These are phyloP conservation scores for Cottus gobio DNA, from an alignment of 2,113 vertebrate genomes.

Conservation along the genomic window DNA sequence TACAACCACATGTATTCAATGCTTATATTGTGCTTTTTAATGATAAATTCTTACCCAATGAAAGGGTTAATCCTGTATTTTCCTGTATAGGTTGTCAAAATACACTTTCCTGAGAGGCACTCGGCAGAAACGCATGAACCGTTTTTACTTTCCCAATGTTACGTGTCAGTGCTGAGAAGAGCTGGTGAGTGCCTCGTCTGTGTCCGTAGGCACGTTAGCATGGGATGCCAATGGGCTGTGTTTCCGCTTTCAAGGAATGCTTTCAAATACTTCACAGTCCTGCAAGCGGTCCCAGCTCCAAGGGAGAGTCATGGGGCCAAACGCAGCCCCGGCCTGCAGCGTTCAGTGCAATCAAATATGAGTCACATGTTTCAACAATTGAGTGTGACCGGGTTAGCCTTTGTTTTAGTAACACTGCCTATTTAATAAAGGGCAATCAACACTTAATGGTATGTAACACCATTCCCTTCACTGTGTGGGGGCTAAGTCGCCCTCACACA, in stretches of 20 bases:
- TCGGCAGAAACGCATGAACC: conserved; percentile 19
- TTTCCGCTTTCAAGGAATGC: conserved; percentile 68
- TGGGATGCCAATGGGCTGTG: conserved; percentile 73
- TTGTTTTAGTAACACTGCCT: conserved; percentile 48
- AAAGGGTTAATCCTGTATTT: conserved; percentile 18
- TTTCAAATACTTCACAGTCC: conserved; percentile 57
- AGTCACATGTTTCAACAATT: conserved; percentile 66
- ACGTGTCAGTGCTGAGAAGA: conserved; percentile 4
- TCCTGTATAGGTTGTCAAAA: conserved; percentile 15
- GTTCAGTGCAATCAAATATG: conserved; percentile 55
- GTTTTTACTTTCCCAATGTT: conserved; percentile 25
- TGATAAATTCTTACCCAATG: neutral
- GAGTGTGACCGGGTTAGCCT: conserved; percentile 28
- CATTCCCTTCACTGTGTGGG: neutral
- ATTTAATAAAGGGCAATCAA: conserved; percentile 49
- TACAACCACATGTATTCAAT: neutral
- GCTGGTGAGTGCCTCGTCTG: conserved; percentile 27
- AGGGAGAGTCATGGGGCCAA: conserved; percentile 61
- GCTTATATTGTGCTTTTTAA: neutral
- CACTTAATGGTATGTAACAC: conserved; percentile 34
- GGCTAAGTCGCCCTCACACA: conserved; percentile 34
- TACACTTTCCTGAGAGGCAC: conserved; percentile 21
- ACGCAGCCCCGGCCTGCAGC: conserved; percentile 41
- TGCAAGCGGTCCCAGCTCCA: conserved; percentile 41
- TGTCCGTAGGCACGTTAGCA: conserved; percentile 60